These are phyloP conservation scores for Tanaodytes sp. DNA, from an alignment of 2,888 invertebrate species.

Conservation along the genomic window DNA sequence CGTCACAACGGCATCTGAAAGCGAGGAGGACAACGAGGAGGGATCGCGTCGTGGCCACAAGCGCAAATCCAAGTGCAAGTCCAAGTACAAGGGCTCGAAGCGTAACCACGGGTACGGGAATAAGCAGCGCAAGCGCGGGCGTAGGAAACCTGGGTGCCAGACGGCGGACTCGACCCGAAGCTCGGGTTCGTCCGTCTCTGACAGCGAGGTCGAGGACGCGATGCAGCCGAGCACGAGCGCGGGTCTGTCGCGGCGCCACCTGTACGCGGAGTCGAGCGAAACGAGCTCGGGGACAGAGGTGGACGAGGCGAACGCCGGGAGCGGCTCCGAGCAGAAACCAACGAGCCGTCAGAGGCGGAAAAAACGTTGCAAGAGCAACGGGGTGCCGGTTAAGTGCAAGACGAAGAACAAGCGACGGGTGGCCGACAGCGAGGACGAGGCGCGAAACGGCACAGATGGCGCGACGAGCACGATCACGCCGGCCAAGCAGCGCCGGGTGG, in stretches of 20 bases:
- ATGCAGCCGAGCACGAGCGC: conserved; percentile 70
- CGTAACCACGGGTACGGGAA: conserved; percentile 58
- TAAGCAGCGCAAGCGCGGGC: conserved; percentile 26
- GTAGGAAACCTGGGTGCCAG: conserved; percentile 14
- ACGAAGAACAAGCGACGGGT: neutral
- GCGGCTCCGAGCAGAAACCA: conserved; percentile 10
- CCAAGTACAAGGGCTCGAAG: conserved; percentile 60
- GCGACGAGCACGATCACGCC: conserved; percentile 50
- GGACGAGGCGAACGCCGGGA: conserved; percentile 13
- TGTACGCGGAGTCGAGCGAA: conserved; percentile 56
- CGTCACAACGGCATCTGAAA: too few relatives aligned
- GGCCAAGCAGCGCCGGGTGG: conserved; percentile 57
- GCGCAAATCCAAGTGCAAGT: conserved; percentile 62
- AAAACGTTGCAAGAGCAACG: conserved; percentile 14
- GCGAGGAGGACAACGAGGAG: too few relatives aligned
- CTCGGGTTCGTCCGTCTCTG: conserved; percentile 11
- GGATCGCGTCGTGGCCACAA: conserved; percentile 42
- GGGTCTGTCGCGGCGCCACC: conserved; percentile 63
- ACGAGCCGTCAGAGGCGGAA: conserved; percentile 32
- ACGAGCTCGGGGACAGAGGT: conserved; percentile 47
- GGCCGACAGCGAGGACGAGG: conserved; percentile 41
- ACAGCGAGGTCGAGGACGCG: conserved; percentile 56
- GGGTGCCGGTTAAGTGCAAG: neutral
- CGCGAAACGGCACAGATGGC: conserved; percentile 17
- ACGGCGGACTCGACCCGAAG: neutral